Evolutionary conservation across 2,888 invertebrate genomes (phyloP), one percentile per base, ranked within the genome.

Genomic region (Diarsia rubi): DNA sequence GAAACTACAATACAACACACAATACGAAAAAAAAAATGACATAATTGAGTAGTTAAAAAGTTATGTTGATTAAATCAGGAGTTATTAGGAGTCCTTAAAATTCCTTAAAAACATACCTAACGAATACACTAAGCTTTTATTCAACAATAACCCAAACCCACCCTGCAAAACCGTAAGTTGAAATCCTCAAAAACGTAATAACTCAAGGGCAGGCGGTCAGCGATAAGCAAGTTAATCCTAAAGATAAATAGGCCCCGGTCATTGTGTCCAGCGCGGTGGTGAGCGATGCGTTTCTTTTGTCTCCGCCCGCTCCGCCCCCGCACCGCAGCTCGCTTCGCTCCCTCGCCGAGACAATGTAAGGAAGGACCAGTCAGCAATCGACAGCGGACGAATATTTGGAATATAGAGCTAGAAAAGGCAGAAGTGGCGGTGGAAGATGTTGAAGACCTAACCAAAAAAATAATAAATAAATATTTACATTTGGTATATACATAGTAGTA

Each of bases 251-350:
- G 94, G 90, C 89, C 89, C 88, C 90, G 92, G 92, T 93, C 95
- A 94, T 93, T 93, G 93, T 91, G 90, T 89, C 89, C 90, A 90
- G 88, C 89, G 87, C 91, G 91, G 92, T 90, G 91, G 94, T 95
- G 96, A 96, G 91, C 94, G 95, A 96, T 96, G 95, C 89, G 94
- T 90, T 95, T 96, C 95, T 96, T 96, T 96, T 96, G 96, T 96
- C 96, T 95, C 93, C 69, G 90, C 90, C 88, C 84, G 84, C 85
- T 78, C 74, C 69, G n/a, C 79, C 78, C 86, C 78, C 59, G 59
- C 31, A 31, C 59, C 59, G 57, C 27, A 27, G 47, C 87, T 78
- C 59, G 21, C 59, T 19, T 9, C 42, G n/a, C 42, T 84, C 88
- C 88, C 90, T 88, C 76, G 82, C 81, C 85, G 92, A 82, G 83